Evolutionary conservation across 1,140 invertebrate species (phyloP).

Genomic region (Drosophila novamexicana): DNA sequence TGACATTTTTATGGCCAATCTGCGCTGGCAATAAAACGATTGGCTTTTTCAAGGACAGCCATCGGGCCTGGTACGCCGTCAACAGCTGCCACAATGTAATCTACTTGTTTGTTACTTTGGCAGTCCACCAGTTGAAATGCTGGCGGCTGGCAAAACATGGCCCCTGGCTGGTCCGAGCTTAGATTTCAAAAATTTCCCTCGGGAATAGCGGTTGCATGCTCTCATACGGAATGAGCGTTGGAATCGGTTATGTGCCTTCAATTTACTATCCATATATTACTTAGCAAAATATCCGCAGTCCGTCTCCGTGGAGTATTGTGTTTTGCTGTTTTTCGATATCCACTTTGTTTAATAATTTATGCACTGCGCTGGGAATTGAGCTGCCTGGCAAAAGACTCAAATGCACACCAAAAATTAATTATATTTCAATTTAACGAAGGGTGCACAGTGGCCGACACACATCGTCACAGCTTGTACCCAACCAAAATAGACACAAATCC

Average conservation of each 20-base stretch:
- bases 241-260: conserved; percentile 51
- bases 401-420: conserved; percentile 72
- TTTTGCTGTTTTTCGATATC: conserved; percentile 7
- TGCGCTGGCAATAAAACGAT: conserved; percentile 77
- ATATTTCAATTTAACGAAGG: conserved; percentile 72
- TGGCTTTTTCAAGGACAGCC: conserved; percentile 61
- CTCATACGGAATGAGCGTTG: conserved; percentile 42
- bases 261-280: conserved; percentile 42
- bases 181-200: conserved; percentile 73
- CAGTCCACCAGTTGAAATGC: conserved; percentile 54
- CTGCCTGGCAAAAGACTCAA: conserved; percentile 14
- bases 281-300: background rate
- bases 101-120: conserved; percentile 34
- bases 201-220: conserved; percentile 46
- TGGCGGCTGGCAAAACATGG: conserved; percentile 13
- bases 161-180: conserved; percentile 16
- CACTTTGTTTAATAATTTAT: conserved; percentile 51
- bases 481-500: background rate
- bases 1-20: conserved; percentile 81
- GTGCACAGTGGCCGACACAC: conserved; percentile 1
- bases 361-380: conserved; percentile 12
- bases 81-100: conserved; percentile 56
- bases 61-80: conserved; percentile 8
- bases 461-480: conserved; percentile 11
- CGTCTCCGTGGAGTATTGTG: conserved; percentile 6